phyloP scores from a whole-genome alignment of 2,113 vertebrate genomes.

The Calyptommatus sinebrachiatus region DNA sequence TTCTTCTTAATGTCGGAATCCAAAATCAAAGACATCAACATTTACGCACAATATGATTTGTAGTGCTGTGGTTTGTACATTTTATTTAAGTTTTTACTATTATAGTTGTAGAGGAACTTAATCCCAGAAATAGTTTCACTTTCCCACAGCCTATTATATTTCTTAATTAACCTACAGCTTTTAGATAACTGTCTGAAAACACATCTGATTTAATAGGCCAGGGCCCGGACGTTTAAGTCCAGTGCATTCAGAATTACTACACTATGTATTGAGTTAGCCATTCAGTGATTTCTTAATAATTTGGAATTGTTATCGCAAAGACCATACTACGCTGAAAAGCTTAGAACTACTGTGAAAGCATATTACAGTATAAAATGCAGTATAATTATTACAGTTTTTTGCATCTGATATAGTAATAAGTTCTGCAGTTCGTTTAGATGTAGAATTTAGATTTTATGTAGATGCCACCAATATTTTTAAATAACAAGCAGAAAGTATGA shows the following conservation, averaged over 20 bases:
- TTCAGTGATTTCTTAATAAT: not conserved
- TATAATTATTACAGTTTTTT: not conserved
- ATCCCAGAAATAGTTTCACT: not conserved
- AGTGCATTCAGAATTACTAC: not conserved
- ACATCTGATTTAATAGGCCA: not conserved
- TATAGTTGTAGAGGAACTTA: not conserved
- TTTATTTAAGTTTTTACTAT: not conserved
- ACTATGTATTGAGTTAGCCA: not conserved
- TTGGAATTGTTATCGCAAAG: not conserved
- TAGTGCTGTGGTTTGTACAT: not conserved
- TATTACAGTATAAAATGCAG: constrained; percentile 18
- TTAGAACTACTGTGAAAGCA: constrained; percentile 30
- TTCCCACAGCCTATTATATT: not conserved
- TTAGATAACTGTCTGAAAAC: constrained; percentile 2
- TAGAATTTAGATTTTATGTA: not conserved
- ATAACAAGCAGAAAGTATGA: constrained; percentile 34
- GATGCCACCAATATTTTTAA: constrained; percentile 23
- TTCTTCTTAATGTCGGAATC: not conserved
- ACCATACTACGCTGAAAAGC: not conserved
- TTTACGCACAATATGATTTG: not conserved
- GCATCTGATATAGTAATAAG: constrained; percentile 33
- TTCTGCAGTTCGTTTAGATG: constrained; percentile 23
- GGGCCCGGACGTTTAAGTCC: not conserved
- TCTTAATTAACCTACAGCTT: not conserved
- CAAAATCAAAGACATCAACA: not conserved